Percentiles rank a stretch among this genome's conserved stretches.
Conservation (phyloP, 2,797 vertebrate genomes). For the Chloroceryle amazona region DNA sequence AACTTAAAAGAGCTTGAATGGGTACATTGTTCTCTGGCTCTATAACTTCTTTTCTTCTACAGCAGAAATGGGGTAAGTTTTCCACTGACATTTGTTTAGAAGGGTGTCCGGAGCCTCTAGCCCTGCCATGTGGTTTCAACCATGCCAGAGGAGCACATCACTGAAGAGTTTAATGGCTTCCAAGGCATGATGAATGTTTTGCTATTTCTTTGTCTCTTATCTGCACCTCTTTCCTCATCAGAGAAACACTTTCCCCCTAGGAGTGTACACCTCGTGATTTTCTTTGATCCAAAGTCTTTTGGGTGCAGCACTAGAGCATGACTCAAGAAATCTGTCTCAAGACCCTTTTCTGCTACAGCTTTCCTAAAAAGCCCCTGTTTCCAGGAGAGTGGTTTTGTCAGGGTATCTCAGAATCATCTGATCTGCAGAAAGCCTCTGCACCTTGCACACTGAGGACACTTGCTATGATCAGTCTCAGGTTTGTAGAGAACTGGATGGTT, state of each 20-base stretch:
- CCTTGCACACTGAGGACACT: background rate
- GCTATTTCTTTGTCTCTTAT: background rate
- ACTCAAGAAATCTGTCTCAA: background rate
- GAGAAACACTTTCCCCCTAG: background rate
- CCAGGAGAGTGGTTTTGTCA: background rate
- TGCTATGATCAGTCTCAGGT: background rate
- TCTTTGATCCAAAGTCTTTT: background rate
- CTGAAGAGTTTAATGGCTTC: background rate
- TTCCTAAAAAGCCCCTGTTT: background rate
- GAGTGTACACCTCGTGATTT: fast-evolving
- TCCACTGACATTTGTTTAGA: background rate
- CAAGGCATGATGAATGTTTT: background rate
- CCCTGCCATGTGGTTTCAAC: background rate
- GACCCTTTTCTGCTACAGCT: background rate
- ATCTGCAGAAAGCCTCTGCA: background rate
- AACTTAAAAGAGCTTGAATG: background rate
- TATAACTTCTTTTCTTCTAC: background rate
- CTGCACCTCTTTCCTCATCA: background rate
- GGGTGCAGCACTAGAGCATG: background rate
- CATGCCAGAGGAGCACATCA: background rate
- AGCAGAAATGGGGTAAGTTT: background rate
- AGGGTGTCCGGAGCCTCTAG: background rate
- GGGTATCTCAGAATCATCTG: background rate
- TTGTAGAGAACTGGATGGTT: background rate
- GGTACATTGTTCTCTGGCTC: background rate